Percentiles rank a stretch among this genome's conserved stretches.
Conservation (phyloP, 1,140 invertebrate species). For the Pseudomyrmex sp. region DNA sequence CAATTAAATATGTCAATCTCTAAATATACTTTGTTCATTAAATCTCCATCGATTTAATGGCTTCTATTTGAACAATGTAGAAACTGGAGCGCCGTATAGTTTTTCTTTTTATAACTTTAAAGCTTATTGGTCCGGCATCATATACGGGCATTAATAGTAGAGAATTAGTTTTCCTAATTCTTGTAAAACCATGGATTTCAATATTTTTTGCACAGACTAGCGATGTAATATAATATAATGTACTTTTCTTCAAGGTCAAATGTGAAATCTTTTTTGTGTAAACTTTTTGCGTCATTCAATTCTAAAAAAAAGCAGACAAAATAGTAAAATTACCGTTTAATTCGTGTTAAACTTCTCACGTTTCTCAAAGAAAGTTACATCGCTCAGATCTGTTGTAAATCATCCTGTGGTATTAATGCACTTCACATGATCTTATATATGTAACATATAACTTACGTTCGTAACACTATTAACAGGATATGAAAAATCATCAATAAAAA, state of each 20-base stretch:
- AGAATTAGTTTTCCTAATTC: constrained; percentile 22
- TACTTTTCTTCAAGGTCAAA: too few relatives aligned
- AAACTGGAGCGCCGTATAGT: constrained; percentile 53
- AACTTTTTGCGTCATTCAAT: too few relatives aligned
- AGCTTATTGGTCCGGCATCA: constrained; percentile 76
- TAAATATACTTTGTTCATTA: constrained; percentile 53
- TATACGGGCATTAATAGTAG: constrained; percentile 60
- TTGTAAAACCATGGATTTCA: constrained; percentile 26
- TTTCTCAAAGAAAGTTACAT: too few relatives aligned
- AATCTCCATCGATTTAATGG: constrained; percentile 72
- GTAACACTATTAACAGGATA: constrained; percentile 9
- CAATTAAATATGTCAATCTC: constrained; percentile 27
- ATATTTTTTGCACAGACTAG: not conserved
- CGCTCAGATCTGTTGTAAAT: constrained; percentile 20
- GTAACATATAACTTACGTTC: constrained; percentile 9
- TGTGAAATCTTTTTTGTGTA: too few relatives aligned
- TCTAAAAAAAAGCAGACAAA: too few relatives aligned
- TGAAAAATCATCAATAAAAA: constrained; percentile 36
- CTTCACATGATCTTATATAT: constrained; percentile 33
- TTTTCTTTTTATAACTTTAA: constrained; percentile 17
- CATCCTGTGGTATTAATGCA: constrained; percentile 41
- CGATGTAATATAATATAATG: too few relatives aligned
- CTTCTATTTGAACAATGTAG: constrained; percentile 55
- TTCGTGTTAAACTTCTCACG: too few relatives aligned
- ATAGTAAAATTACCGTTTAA: too few relatives aligned